A percentile compares a stretch with the other conserved stretches of the same genome.
Conservation (phyloP, 2,797 vertebrate species). For the Scomberomorus guttatus region DNA sequence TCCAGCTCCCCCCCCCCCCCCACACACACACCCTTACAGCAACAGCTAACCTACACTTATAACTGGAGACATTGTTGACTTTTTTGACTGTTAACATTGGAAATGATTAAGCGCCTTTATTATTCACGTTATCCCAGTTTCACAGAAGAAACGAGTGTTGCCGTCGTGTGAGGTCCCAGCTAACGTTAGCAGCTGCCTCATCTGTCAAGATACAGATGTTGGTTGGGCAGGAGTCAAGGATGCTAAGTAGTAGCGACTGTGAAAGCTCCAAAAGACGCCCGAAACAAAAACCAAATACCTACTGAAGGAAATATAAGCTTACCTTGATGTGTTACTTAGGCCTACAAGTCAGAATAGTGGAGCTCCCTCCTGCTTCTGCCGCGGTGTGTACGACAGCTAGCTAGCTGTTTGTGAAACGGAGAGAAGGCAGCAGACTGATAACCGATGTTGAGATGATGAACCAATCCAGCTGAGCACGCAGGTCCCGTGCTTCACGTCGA, state of each 20-base stretch:
- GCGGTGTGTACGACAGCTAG: constrained; percentile 51
- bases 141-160: neutral
- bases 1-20: neutral
- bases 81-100: neutral
- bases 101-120: neutral
- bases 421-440: constrained; percentile 37
- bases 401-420: constrained; percentile 42
- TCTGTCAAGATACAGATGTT: constrained; percentile 78
- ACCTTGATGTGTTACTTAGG: constrained; percentile 51
- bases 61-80: too few species aligned
- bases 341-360: neutral
- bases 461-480: constrained; percentile 61
- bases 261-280: neutral
- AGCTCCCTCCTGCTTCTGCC: constrained; percentile 10
- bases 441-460: constrained; percentile 53
- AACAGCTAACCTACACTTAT: neutral
- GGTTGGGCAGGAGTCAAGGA: constrained; percentile 48
- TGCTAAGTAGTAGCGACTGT: constrained; percentile 32
- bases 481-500: constrained; percentile 45
- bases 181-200: constrained; percentile 74
- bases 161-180: constrained; percentile 31
- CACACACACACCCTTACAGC: too few species aligned
- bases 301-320: neutral
- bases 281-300: neutral
- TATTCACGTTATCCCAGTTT: neutral